Percentiles rank a stretch among this genome's conserved stretches.
phyloP scores from a whole-genome alignment of 2,888 invertebrate species.

The Adela reaumurella region DNA sequence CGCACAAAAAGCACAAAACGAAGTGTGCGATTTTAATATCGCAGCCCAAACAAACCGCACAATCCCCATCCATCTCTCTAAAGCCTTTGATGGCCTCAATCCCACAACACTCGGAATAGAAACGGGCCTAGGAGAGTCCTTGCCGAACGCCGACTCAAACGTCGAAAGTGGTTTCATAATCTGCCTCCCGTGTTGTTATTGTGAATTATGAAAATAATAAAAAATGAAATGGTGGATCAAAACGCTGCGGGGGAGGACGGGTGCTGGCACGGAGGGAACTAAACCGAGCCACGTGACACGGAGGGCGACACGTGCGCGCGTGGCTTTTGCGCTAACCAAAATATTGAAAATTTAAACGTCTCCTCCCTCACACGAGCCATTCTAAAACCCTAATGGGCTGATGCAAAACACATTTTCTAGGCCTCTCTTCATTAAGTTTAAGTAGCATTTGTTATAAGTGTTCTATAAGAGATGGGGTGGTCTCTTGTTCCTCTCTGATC shows the following conservation, averaged over 20 bases:
- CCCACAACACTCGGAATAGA: constrained; percentile 50
- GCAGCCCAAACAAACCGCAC: background rate
- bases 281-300: constrained; percentile 43
- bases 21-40: background rate
- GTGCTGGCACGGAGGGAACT: constrained; percentile 25
- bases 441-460: too few species aligned
- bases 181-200: constrained; percentile 52
- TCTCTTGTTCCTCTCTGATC: too few species aligned
- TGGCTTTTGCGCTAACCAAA: constrained; percentile 27
- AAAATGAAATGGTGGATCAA: constrained; percentile 28
- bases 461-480: too few species aligned
- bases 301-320: constrained; percentile 38
- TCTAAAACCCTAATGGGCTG: background rate
- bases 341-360: constrained; percentile 53
- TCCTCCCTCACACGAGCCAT: constrained; percentile 2
- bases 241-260: constrained; percentile 14
- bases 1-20: background rate
- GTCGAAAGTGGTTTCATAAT: constrained; percentile 43
- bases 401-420: background rate
- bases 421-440: too few species aligned
- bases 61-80: constrained; percentile 28
- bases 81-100: constrained; percentile 54
- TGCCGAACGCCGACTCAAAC: constrained; percentile 35
- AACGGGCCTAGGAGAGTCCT: constrained; percentile 45
- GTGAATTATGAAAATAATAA: constrained; percentile 57